Evolutionary conservation across 2,113 vertebrate species (phyloP).

Genomic region (Paracanthobrama guichenoti): DNA sequence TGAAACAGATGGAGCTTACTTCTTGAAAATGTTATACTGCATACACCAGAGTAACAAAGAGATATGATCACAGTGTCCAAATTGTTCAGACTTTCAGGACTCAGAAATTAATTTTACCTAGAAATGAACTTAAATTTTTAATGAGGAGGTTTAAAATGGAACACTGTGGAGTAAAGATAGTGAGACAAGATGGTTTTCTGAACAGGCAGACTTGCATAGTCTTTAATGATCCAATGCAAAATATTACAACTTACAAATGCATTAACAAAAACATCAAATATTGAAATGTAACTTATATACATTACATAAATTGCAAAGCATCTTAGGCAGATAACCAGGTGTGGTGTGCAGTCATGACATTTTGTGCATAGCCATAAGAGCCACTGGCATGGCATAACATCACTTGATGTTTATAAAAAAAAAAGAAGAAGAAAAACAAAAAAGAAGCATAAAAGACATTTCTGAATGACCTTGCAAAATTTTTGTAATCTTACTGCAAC

Average conservation of each 20-base stretch:
- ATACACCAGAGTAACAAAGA: neutral
- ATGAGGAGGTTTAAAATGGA: constrained; percentile 1
- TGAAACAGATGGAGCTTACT: constrained; percentile 29
- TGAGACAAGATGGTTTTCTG: neutral
- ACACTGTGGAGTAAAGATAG: neutral
- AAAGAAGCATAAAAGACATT: neutral
- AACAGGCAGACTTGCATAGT: constrained; percentile 45
- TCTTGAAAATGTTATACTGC: neutral
- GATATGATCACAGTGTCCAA: neutral
- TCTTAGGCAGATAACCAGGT: constrained; percentile 1
- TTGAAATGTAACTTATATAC: constrained; percentile 32
- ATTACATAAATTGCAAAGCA: constrained; percentile 32
- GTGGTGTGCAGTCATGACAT: neutral
- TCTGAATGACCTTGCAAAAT: neutral
- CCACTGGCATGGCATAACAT: neutral
- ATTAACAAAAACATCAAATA: constrained; percentile 38
- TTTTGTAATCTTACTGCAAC: neutral
- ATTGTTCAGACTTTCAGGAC: neutral
- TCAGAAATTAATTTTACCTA: constrained; percentile 3
- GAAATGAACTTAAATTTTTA: constrained; percentile 14
- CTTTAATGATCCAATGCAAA: constrained; percentile 43
- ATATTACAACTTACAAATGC: constrained; percentile 36
- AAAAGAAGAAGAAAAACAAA: neutral
- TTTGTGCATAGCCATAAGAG: constrained; percentile 3
- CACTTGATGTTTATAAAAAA: neutral